Conservation (phyloP, 2,888 invertebrate species). For the Atrina japonica region DNA sequence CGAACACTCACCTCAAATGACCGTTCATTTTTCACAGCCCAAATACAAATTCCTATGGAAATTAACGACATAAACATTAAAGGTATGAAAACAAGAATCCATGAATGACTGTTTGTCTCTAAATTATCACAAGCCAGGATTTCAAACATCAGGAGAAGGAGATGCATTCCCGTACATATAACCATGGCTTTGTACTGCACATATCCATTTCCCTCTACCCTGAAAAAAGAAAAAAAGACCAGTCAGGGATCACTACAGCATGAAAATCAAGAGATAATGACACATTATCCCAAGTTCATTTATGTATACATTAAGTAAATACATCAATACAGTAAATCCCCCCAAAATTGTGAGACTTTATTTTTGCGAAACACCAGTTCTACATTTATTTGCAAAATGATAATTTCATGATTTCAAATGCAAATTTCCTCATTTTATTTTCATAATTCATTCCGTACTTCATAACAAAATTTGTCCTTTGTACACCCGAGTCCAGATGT, state of each 20-base stretch:
- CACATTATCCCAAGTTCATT: background rate
- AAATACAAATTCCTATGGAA: conserved; percentile 97
- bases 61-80: conserved; percentile 97
- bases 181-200: conserved; percentile 99
- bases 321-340: too few species aligned
- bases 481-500: too few species aligned
- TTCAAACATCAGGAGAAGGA: conserved; percentile 97
- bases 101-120: conserved; percentile 86
- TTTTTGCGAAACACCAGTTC: too few species aligned
- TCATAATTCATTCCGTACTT: too few species aligned
- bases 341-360: too few species aligned
- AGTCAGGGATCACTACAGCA: background rate
- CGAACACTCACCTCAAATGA: conserved; percentile 91
- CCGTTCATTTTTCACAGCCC: conserved; percentile 99
- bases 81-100: conserved; percentile 89
- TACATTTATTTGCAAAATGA: too few species aligned
- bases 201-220: conserved; percentile 96
- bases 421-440: too few species aligned
- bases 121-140: conserved; percentile 96
- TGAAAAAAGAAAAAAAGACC: conserved; percentile 80
- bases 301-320: too few species aligned
- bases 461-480: too few species aligned
- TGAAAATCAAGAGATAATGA: background rate
- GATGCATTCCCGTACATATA: conserved; percentile 95
- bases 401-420: too few species aligned